phyloP scores from a whole-genome alignment of 1,140 invertebrate genomes.

The Mya arenaria region DNA sequence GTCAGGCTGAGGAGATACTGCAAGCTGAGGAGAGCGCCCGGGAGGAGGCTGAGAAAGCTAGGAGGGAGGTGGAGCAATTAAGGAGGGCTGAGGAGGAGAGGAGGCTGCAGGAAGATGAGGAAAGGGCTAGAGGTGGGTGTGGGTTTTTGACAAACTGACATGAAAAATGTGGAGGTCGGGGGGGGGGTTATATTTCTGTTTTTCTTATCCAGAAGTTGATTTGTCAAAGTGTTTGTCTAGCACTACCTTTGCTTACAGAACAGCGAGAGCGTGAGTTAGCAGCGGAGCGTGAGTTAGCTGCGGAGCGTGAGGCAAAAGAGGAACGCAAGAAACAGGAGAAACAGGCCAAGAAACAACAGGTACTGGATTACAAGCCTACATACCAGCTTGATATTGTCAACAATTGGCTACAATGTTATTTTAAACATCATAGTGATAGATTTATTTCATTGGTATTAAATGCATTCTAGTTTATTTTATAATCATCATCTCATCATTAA shows the following conservation, averaged over 20 bases:
- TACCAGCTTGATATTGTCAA: too few relatives aligned
- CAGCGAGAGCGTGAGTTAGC: not conserved
- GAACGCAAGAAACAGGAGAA: conserved; percentile 29
- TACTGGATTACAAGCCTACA: too few relatives aligned
- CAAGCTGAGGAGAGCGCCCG: not conserved
- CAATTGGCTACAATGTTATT: too few relatives aligned
- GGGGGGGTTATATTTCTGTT: not conserved
- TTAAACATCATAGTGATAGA: too few relatives aligned
- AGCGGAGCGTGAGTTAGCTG: not conserved
- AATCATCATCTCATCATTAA: too few relatives aligned
- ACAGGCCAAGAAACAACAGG: conserved; percentile 40
- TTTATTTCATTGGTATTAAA: too few relatives aligned
- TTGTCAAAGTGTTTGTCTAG: not conserved
- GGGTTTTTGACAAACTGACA: not conserved
- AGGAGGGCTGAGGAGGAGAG: not conserved
- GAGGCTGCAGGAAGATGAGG: not conserved
- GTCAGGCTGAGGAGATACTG: not conserved
- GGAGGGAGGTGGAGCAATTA: not conserved
- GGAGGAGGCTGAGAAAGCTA: not conserved
- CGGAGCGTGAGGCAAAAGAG: conserved; percentile 27
- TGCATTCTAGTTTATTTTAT: too few relatives aligned
- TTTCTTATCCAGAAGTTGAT: not conserved
- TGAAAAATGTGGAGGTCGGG: not conserved
- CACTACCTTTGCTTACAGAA: not conserved
- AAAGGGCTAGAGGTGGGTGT: not conserved